Evolutionary conservation across 1,140 invertebrate species (phyloP).

Genomic region (Metaphire vulgaris): DNA sequence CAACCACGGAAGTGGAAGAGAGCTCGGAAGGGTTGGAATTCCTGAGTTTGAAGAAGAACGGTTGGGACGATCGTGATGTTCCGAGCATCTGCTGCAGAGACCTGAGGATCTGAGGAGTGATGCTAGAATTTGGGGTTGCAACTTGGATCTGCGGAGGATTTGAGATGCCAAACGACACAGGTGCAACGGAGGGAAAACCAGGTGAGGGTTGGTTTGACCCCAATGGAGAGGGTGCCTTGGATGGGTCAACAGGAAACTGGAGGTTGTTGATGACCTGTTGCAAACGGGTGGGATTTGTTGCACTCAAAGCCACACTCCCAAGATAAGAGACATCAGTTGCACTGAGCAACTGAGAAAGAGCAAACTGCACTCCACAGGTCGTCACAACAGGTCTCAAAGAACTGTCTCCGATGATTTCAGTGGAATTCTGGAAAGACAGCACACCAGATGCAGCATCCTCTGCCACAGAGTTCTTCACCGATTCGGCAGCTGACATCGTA

Average conservation of each 20-base stretch:
- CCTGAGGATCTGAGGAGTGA: not conserved
- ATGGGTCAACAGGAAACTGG: not conserved
- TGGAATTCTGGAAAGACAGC: no score
- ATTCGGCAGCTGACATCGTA: no score
- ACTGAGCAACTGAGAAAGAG: not conserved
- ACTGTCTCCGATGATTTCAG: no score
- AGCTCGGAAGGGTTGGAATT: no score
- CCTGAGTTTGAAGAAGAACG: not conserved
- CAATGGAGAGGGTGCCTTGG: not conserved
- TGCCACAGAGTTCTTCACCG: no score
- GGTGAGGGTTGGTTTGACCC: no score
- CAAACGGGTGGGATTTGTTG: no score
- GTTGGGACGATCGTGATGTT: not conserved
- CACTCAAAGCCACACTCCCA: not conserved
- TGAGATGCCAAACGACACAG: not conserved
- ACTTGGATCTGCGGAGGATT: not conserved
- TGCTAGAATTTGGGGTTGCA: not conserved
- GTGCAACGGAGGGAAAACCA: not conserved
- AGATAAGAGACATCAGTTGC: not conserved
- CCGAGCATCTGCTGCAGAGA: not conserved
- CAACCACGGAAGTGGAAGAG: no score
- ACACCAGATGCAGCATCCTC: no score
- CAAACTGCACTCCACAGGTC: not conserved
- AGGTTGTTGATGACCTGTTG: not conserved
- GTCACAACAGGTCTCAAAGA: no score